Percentiles rank a stretch among this genome's conserved stretches.
phyloP scores from a whole-genome alignment of 1,140 invertebrate species.

The Linepithema humile region DNA sequence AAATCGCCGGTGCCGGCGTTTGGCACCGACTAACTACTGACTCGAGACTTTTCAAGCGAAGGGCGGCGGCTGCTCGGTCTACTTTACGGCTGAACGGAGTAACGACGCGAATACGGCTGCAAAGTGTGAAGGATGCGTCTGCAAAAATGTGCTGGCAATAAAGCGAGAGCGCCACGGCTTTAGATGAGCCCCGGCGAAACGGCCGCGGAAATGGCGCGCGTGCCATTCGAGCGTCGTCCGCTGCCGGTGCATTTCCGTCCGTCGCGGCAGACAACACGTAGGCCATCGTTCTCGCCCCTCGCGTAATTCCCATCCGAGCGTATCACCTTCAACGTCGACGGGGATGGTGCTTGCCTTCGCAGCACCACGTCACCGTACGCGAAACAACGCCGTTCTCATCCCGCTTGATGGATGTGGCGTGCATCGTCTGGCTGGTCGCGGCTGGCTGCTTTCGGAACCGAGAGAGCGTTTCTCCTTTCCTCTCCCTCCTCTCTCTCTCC shows the following conservation, averaged over 20 bases:
- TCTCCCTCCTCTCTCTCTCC: neutral
- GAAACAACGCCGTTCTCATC: conserved; percentile 70
- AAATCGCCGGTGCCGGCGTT: conserved; percentile 18
- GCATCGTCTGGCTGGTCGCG: conserved; percentile 59
- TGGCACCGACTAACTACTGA: conserved; percentile 11
- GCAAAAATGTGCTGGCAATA: conserved; percentile 18
- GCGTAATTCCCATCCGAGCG: conserved; percentile 63
- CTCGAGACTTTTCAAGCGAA: neutral
- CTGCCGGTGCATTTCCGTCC: conserved; percentile 3
- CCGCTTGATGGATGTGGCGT: conserved; percentile 71
- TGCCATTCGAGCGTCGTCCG: conserved; percentile 34
- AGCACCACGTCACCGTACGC: conserved; percentile 62
- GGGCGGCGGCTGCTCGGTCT: neutral
- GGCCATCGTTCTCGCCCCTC: conserved; percentile 56
- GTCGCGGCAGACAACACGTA: conserved; percentile 45
- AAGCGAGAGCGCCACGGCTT: neutral
- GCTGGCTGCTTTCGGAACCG: conserved; percentile 60
- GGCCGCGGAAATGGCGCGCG: conserved; percentile 23
- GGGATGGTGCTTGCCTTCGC: conserved; percentile 14
- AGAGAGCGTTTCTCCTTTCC: conserved; percentile 6
- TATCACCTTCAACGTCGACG: conserved; percentile 42
- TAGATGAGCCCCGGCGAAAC: neutral
- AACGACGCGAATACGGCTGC: neutral
- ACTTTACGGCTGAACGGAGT: neutral
- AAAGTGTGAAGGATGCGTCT: neutral